Evolutionary conservation across 2,797 vertebrate species (phyloP).

Genomic region (Denticeps clupeoides): DNA sequence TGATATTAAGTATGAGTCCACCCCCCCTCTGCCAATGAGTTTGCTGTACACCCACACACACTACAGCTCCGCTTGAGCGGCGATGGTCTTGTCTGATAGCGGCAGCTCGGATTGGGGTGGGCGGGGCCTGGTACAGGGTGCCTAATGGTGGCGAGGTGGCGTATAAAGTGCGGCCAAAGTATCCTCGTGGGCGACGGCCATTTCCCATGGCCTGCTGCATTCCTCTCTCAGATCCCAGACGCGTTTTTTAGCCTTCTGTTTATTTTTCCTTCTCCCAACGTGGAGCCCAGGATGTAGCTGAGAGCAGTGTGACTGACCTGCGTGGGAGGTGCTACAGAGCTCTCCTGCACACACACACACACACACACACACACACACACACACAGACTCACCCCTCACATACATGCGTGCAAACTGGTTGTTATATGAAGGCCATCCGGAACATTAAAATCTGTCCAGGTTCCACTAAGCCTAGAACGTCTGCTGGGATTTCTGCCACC

Average conservation of each 20-base stretch:
- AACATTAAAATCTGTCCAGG: too few relatives aligned
- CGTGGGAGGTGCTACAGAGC: slow-evolving; percentile 62
- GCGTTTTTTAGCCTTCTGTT: slow-evolving; percentile 45
- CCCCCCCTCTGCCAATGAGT: slow-evolving; percentile 35
- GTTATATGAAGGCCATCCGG: too few relatives aligned
- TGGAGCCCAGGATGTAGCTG: slow-evolving; percentile 73
- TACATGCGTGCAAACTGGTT: slow-evolving; percentile 9
- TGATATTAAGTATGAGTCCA: slow-evolving; percentile 1
- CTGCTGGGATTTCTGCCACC: too few relatives aligned
- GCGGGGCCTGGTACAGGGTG: slow-evolving; percentile 15
- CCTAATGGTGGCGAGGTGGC: slow-evolving; percentile 53
- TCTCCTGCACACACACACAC: slow-evolving; percentile 54
- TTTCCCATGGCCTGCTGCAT: slow-evolving; percentile 84
- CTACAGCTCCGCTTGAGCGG: slow-evolving; percentile 52
- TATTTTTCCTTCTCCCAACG: slow-evolving; percentile 59
- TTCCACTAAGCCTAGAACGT: too few relatives aligned
- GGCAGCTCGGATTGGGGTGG: slow-evolving; percentile 28
- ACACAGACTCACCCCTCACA: neutral
- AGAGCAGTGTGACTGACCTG: slow-evolving; percentile 78
- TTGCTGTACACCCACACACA: slow-evolving; percentile 53
- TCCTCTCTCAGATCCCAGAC: slow-evolving; percentile 76
- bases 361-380: slow-evolving; percentile 6
- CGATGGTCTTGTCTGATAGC: slow-evolving; percentile 65
- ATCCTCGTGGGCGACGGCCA: slow-evolving; percentile 63
- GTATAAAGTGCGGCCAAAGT: slow-evolving; percentile 72